These are phyloP conservation scores for Actinia tenebrosa DNA, from an alignment of 64 coral and sea anemone genomes.

Conservation along the genomic window DNA sequence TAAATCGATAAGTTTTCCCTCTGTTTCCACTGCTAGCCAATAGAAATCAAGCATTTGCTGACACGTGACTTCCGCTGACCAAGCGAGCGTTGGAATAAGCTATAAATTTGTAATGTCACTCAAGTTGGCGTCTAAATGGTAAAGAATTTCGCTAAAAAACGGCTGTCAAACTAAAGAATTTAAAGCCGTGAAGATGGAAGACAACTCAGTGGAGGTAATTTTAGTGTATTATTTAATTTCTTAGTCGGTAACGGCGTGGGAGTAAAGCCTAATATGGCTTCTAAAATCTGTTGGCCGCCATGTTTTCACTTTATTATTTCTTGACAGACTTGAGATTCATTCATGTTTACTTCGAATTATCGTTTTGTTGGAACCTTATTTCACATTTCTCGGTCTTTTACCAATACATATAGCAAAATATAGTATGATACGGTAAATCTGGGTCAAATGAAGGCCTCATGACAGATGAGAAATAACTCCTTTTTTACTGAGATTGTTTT, in stretches of 20 bases:
- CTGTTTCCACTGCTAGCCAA: constrained; percentile 46
- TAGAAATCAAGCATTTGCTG: neutral
- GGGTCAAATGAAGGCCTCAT: neutral
- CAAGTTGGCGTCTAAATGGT: constrained; percentile 19
- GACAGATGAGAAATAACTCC: neutral
- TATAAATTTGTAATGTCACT: constrained; percentile 78
- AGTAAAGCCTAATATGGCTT: neutral
- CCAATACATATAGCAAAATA: neutral
- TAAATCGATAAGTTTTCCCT: constrained; percentile 30
- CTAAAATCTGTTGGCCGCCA: constrained; percentile 1
- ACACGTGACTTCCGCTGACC: constrained; percentile 40
- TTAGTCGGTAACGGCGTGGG: neutral
- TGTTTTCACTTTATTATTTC: neutral
- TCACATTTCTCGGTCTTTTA: neutral
- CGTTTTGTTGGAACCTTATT: neutral
- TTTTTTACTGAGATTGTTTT: constrained; percentile 4
- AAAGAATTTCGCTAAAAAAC: constrained; percentile 11
- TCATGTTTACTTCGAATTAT: neutral
- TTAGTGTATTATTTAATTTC: constrained; percentile 15
- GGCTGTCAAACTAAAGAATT: neutral
- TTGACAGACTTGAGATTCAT: neutral
- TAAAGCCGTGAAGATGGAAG: constrained; percentile 40
- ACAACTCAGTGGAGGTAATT: constrained; percentile 52
- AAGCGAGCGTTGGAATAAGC: constrained; percentile 53
- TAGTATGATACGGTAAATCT: neutral